Evolutionary conservation across 2,888 invertebrate species (phyloP).

Genomic region (Drosophila differens): DNA sequence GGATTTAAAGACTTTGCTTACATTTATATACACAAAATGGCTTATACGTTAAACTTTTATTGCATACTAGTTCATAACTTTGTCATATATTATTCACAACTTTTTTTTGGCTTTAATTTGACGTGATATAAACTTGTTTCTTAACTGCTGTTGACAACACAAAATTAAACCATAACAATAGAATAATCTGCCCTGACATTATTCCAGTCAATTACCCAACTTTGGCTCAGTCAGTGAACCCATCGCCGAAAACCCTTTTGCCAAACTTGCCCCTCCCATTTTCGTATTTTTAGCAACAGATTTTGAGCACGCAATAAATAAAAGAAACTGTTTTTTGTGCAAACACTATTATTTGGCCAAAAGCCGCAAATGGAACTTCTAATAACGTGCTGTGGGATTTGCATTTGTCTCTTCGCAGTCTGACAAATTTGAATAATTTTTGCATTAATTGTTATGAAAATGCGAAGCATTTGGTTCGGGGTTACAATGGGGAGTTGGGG

Average conservation of each 20-base stretch:
- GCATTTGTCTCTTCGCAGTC: constrained; percentile 46
- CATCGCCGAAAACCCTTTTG: constrained; percentile 7
- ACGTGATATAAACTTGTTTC: constrained; percentile 8
- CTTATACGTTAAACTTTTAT: constrained; percentile 10
- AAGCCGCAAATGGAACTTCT: constrained; percentile 21
- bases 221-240: constrained; percentile 54
- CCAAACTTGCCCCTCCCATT: constrained; percentile 19
- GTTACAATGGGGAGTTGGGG: neutral
- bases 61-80: constrained; percentile 9
- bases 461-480: constrained; percentile 13
- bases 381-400: constrained; percentile 37
- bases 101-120: constrained; percentile 15
- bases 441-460: constrained; percentile 75
- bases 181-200: constrained; percentile 47
- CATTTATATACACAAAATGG: neutral
- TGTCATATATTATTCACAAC: constrained; percentile 5
- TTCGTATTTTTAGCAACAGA: constrained; percentile 70
- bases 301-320: constrained; percentile 75
- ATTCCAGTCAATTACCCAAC: constrained; percentile 53
- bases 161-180: constrained; percentile 41
- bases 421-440: constrained; percentile 73
- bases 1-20: neutral
- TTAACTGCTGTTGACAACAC: constrained; percentile 9
- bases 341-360: constrained; percentile 19
- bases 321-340: constrained; percentile 37